A percentile compares a stretch with the other conserved stretches of the same genome.
phyloP scores from a whole-genome alignment of 2,888 invertebrate species.

The Rhamphomyia laevipes region DNA sequence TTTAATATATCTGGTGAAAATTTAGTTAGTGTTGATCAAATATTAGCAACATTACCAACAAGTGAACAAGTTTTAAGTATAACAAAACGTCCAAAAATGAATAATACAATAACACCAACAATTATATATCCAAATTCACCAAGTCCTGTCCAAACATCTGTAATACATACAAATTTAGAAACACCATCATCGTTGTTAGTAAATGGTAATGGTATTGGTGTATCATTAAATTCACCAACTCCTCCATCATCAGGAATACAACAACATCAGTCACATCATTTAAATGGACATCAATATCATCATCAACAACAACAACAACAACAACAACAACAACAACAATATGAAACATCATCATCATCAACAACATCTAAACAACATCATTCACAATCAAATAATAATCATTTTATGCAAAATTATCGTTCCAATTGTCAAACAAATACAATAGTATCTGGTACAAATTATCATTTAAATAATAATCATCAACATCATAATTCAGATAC shows the following conservation, averaged over 20 bases:
- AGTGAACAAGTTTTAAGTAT: constrained; percentile 76
- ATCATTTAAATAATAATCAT: constrained; percentile 25
- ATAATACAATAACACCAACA: constrained; percentile 39
- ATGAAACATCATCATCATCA: constrained; percentile 18
- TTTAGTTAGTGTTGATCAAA: constrained; percentile 78
- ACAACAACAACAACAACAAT: constrained; percentile 11
- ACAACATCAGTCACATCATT: constrained; percentile 10
- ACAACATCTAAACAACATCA: constrained; percentile 4
- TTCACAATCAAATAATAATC: constrained; percentile 7
- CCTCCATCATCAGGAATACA: constrained; percentile 12
- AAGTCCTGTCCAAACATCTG: constrained; percentile 47
- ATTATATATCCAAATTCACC: constrained; percentile 47
- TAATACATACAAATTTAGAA: constrained; percentile 30
- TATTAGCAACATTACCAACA: constrained; percentile 71
- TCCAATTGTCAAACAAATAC: constrained; percentile 1
- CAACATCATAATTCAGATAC: constrained; percentile 9
- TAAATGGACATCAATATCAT: constrained; percentile 10
- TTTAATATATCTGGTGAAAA: constrained; percentile 82
- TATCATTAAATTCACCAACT: constrained; percentile 8
- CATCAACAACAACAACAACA: constrained; percentile 13
- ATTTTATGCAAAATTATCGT: not conserved
- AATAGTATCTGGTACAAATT: constrained; percentile 7
- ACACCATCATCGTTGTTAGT: constrained; percentile 24
- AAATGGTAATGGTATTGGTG: constrained; percentile 16
- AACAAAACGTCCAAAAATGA: constrained; percentile 51